These are phyloP conservation scores for Sebastes kiyomatsui DNA, from an alignment of 2,797 vertebrate species.

Conservation along the genomic window DNA sequence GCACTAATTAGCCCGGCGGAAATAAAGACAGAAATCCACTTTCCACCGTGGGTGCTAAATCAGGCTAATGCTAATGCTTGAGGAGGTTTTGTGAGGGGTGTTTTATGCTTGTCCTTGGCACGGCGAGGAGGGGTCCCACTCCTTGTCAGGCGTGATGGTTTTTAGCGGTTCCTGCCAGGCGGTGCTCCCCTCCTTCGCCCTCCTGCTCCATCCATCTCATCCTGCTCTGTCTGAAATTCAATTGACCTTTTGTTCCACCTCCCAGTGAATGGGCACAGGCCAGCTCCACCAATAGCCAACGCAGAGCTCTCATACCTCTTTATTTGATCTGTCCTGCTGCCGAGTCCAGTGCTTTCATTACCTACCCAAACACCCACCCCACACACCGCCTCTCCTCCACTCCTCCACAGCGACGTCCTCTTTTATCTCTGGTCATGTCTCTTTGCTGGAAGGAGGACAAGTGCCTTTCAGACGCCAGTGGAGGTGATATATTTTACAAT, in stretches of 20 bases:
- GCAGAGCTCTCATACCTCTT: conserved; percentile 60
- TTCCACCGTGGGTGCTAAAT: conserved; percentile 45
- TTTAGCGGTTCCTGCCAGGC: conserved; percentile 59
- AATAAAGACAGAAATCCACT: conserved; percentile 48
- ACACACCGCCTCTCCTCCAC: conserved; percentile 2
- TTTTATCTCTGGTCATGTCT: conserved; percentile 50
- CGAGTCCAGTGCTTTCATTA: conserved; percentile 63
- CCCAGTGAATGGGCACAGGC: conserved; percentile 64
- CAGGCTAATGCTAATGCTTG: conserved; percentile 44
- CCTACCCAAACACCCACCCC: conserved; percentile 52
- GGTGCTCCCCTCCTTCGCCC: conserved; percentile 11
- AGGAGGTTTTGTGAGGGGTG: conserved; percentile 36
- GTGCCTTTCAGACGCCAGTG: not conserved
- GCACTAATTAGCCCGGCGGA: conserved; percentile 55
- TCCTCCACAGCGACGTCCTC: conserved; percentile 22
- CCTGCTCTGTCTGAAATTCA: conserved; percentile 70
- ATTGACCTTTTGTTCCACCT: conserved; percentile 80
- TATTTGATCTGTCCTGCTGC: conserved; percentile 70
- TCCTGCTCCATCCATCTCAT: conserved; percentile 66
- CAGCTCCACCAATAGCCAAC: conserved; percentile 43
- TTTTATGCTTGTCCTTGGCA: conserved; percentile 72
- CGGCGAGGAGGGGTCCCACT: conserved; percentile 32
- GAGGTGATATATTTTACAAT: conserved; percentile 37
- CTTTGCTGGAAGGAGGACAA: not conserved
- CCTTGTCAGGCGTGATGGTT: conserved; percentile 54